Evolutionary conservation across 2,797 vertebrate genomes (phyloP).

Genomic region (Nothura maculosa): DNA sequence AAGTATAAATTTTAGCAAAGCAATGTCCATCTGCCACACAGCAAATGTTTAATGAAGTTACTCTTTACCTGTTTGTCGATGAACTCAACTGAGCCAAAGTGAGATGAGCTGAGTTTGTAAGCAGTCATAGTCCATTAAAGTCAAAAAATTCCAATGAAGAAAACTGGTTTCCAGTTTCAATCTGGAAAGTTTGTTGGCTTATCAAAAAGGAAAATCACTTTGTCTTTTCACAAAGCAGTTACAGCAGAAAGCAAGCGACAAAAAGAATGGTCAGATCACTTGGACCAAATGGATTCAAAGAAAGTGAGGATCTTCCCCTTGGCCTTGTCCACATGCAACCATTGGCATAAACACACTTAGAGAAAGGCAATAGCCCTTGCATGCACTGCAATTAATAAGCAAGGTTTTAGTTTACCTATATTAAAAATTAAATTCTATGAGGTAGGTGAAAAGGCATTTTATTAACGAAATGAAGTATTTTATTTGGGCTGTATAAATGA

Average conservation of each 20-base stretch:
- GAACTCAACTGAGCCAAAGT: conserved; percentile 30
- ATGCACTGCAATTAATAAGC: not conserved
- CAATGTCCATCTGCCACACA: not conserved
- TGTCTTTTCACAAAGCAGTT: conserved; percentile 29
- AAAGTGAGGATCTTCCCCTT: not conserved
- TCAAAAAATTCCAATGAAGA: conserved; percentile 32
- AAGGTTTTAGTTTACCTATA: conserved; percentile 20
- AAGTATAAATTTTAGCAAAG: conserved; percentile 45
- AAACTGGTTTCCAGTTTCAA: conserved; percentile 19
- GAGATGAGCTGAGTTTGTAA: not conserved
- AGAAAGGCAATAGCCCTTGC: not conserved
- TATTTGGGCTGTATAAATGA: not conserved
- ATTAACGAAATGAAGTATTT: conserved; percentile 21
- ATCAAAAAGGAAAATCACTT: conserved; percentile 7
- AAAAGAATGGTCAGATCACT: conserved; percentile 8
- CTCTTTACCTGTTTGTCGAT: conserved; percentile 36
- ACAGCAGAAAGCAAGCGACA: conserved; percentile 42
- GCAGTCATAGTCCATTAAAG: conserved; percentile 13
- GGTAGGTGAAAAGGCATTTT: conserved; percentile 15
- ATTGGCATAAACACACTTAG: not conserved
- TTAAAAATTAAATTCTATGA: not conserved
- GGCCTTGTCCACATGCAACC: not conserved
- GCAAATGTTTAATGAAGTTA: conserved; percentile 44
- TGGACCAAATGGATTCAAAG: conserved; percentile 12
- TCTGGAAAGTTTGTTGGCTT: conserved; percentile 22